Conservation (phyloP, 2,888 invertebrate species). For the Macrophya alboannulata region DNA sequence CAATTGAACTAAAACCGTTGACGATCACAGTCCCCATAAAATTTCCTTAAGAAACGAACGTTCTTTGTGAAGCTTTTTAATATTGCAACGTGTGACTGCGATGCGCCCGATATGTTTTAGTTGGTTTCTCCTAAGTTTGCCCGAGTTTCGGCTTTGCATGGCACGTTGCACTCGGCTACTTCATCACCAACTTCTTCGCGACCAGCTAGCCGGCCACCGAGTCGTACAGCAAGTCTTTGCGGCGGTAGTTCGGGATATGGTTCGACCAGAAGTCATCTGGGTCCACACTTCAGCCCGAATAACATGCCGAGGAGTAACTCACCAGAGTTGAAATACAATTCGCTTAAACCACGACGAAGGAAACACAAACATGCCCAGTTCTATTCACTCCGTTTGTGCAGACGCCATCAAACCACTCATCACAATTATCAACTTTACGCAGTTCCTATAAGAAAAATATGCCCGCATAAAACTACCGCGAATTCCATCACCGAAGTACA, state of each 20-base stretch:
- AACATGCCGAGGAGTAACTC: conserved; percentile 77
- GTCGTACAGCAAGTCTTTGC: conserved; percentile 55
- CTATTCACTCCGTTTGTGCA: conserved; percentile 73
- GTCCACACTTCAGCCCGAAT: conserved; percentile 77
- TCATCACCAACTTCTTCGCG: conserved; percentile 73
- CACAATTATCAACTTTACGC: conserved; percentile 76
- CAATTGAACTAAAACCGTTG: neutral
- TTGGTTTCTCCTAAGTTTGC: conserved; percentile 77
- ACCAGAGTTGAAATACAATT: conserved; percentile 76
- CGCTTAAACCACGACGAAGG: conserved; percentile 74
- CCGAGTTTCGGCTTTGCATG: conserved; percentile 78
- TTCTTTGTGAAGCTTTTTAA: conserved; percentile 2
- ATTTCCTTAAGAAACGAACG: neutral
- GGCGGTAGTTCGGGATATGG: conserved; percentile 81
- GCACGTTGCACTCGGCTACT: conserved; percentile 73
- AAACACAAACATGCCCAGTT: conserved; percentile 74
- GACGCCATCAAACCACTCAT: conserved; percentile 69
- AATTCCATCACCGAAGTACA: neutral
- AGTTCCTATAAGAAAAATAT: conserved; percentile 74
- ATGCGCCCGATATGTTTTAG: conserved; percentile 72
- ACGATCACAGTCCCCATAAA: neutral
- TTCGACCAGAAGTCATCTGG: conserved; percentile 79
- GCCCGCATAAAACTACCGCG: conserved; percentile 69
- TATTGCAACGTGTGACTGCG: conserved; percentile 27
- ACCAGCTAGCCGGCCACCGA: conserved; percentile 65